Conservation (phyloP, 2,113 vertebrate genomes). For the Australoheros scitulus region DNA sequence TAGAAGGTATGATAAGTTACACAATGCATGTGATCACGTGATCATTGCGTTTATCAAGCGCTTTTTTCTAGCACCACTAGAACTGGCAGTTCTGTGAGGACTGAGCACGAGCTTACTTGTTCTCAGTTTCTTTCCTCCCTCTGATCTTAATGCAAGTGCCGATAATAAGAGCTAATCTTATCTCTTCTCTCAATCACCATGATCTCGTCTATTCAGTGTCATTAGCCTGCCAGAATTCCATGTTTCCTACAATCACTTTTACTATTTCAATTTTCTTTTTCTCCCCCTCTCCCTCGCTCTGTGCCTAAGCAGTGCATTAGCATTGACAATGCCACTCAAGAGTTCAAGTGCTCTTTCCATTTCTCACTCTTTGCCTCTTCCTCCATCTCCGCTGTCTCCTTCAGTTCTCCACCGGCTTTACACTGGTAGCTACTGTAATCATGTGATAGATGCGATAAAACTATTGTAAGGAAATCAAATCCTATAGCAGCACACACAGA, state of each 20-base stretch:
- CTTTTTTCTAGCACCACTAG: background rate
- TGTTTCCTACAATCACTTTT: slow-evolving; percentile 46
- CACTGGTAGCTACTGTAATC: slow-evolving; percentile 31
- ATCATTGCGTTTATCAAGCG: background rate
- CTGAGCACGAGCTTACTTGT: background rate
- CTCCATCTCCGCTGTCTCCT: background rate
- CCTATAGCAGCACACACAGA: background rate
- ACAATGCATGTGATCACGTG: background rate
- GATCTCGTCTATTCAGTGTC: slow-evolving; percentile 54
- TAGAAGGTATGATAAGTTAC: background rate
- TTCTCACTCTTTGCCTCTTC: slow-evolving; percentile 4
- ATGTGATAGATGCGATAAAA: background rate
- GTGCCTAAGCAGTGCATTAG: slow-evolving; percentile 45
- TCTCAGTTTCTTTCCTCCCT: slow-evolving; percentile 16
- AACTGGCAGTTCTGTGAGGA: background rate
- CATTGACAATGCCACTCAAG: slow-evolving; percentile 43
- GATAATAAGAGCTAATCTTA: slow-evolving; percentile 65
- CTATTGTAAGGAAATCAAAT: slow-evolving; percentile 18
- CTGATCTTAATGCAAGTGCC: slow-evolving; percentile 38
- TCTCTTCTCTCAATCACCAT: slow-evolving; percentile 53
- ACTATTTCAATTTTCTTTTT: slow-evolving; percentile 35
- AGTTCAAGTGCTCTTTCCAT: slow-evolving; percentile 45
- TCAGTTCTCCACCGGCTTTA: background rate
- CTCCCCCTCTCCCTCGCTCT: background rate
- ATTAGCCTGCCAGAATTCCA: slow-evolving; percentile 39